Conservation (phyloP, 2,888 invertebrate genomes). For the Scaptomyza polygonia region DNA sequence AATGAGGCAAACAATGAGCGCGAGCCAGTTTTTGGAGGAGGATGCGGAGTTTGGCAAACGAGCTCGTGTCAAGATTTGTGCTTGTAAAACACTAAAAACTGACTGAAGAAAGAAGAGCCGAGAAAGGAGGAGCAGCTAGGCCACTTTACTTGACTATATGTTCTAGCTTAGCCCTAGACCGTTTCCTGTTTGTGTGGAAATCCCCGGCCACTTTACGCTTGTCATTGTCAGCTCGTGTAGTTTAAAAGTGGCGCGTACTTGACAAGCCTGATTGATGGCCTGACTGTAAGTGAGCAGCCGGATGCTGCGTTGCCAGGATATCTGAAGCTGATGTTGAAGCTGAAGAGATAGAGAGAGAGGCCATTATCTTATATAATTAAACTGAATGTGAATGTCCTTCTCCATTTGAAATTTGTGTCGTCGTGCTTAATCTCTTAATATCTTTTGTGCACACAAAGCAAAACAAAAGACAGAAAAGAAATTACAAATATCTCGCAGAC, state of each 20-base stretch:
- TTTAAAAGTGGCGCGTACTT: slow-evolving; percentile 72
- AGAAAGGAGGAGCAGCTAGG: slow-evolving; percentile 1
- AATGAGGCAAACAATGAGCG: slow-evolving; percentile 61
- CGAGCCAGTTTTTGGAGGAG: slow-evolving; percentile 12
- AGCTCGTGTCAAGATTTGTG: slow-evolving; percentile 64
- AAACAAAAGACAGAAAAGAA: background rate
- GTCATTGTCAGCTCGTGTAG: slow-evolving; percentile 77
- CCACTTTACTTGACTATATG: slow-evolving; percentile 23
- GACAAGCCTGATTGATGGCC: slow-evolving; percentile 74
- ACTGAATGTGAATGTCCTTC: slow-evolving; percentile 59
- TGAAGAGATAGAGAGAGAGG: no score
- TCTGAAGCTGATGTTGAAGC: slow-evolving; percentile 4
- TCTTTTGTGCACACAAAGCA: slow-evolving; percentile 22
- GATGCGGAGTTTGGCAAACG: slow-evolving; percentile 27
- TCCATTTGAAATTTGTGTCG: slow-evolving; percentile 33
- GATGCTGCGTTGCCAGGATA: slow-evolving; percentile 17
- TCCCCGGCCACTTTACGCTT: slow-evolving; percentile 59
- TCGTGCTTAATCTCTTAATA: slow-evolving; percentile 29
- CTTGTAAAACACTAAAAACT: slow-evolving; percentile 75
- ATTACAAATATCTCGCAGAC: background rate
- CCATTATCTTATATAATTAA: slow-evolving; percentile 67
- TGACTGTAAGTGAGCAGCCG: slow-evolving; percentile 28
- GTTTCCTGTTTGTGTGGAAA: slow-evolving; percentile 3
- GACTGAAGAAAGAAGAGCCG: slow-evolving; percentile 26
- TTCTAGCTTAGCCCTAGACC: slow-evolving; percentile 18